Percentiles rank a stretch among this genome's conserved stretches.
These are phyloP conservation scores for Stictocephala bisonia DNA, from an alignment of 2,888 invertebrate genomes.

Conservation along the genomic window DNA sequence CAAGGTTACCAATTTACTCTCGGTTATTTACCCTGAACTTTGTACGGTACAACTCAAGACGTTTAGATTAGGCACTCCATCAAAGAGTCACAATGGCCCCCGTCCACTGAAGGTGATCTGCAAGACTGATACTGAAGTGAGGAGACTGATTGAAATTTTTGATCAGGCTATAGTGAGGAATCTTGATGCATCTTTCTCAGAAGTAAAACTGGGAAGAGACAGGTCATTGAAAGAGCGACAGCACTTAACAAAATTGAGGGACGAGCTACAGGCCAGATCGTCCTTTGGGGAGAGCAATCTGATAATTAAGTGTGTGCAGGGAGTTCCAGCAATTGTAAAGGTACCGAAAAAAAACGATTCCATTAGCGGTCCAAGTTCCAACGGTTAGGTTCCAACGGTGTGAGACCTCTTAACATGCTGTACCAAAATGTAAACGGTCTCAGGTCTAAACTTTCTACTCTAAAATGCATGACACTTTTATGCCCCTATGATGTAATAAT, in stretches of 20 bases:
- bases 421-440: slow-evolving; percentile 20
- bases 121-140: neutral
- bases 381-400: slow-evolving; percentile 10
- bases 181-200: neutral
- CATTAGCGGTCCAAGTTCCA: no score
- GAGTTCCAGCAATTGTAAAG: slow-evolving; percentile 17
- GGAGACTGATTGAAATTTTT: slow-evolving; percentile 1
- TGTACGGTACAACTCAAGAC: neutral
- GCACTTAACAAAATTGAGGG: slow-evolving; percentile 1
- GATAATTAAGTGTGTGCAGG: slow-evolving; percentile 7
- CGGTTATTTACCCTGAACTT: neutral
- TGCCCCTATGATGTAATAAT: neutral
- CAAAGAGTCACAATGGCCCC: neutral
- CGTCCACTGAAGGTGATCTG: neutral
- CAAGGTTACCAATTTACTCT: neutral
- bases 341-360: no score
- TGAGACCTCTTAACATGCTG: neutral
- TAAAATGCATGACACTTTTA: neutral
- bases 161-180: neutral
- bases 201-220: neutral
- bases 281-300: neutral
- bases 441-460: neutral
- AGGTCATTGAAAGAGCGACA: slow-evolving; percentile 2
- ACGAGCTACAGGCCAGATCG: neutral
- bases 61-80: neutral